Evolutionary conservation across 2,797 vertebrate genomes (phyloP).

Genomic region (Rhadinocentrus ornatus): DNA sequence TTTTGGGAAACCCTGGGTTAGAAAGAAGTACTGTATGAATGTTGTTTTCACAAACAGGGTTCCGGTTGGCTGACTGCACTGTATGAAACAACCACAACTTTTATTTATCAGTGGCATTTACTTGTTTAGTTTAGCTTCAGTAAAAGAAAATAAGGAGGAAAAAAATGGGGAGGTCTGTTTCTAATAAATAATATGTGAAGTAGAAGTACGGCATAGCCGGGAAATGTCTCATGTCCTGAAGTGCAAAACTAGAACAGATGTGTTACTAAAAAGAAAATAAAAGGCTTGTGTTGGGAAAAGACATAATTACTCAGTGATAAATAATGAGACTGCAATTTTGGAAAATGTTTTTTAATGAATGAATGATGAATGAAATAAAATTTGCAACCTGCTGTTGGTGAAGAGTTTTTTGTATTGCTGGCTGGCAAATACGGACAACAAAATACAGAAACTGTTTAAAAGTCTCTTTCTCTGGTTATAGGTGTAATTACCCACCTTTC

Average conservation of each 20-base stretch:
- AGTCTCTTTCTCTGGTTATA: neutral
- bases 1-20: neutral
- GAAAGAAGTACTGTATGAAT: constrained; percentile 10
- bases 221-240: neutral
- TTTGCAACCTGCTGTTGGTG: constrained; percentile 1
- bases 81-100: neutral
- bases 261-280: neutral
- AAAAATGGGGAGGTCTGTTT: no score
- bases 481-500: neutral
- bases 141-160: neutral
- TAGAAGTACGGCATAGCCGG: neutral
- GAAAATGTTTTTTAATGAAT: constrained; percentile 1
- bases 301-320: neutral
- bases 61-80: neutral
- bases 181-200: no score
- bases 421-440: no score
- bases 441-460: no score
- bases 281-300: neutral
- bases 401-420: no score
- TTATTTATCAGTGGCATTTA: neutral
- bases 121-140: neutral
- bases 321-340: neutral
- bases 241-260: neutral
- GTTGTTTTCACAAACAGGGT: neutral
- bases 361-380: constrained; percentile 56